phyloP scores from a whole-genome alignment of 1,140 invertebrate genomes.

The Macrobrachium nipponense region DNA sequence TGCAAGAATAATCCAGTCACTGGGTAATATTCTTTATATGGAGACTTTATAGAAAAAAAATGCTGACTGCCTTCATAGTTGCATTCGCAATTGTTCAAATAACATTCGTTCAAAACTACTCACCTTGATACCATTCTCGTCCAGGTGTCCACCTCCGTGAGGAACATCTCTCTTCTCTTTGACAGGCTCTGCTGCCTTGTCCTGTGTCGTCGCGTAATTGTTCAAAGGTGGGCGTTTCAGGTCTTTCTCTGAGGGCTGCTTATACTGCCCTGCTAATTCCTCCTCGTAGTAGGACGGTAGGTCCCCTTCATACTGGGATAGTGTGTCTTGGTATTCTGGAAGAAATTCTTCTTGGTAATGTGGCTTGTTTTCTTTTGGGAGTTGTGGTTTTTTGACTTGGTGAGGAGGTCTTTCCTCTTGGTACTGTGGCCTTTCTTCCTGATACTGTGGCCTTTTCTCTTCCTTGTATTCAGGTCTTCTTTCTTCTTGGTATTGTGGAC shows the following conservation, averaged over 20 bases:
- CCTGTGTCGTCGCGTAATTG: conserved; percentile 8
- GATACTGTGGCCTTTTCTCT: background rate
- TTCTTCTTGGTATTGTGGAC: background rate
- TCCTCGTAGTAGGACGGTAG: conserved; percentile 1
- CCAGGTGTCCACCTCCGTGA: background rate
- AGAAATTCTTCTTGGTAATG: conserved; percentile 30
- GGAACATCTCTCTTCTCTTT: conserved; percentile 11
- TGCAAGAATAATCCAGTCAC: background rate
- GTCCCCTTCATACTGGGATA: conserved; percentile 14
- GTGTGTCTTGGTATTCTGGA: conserved; percentile 26
- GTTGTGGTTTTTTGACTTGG: background rate
- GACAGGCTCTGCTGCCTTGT: background rate
- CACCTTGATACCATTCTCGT: background rate
- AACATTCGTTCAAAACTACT: background rate
- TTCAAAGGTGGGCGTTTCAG: background rate
- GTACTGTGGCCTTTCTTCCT: conserved; percentile 18
- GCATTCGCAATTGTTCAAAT: too few species aligned
- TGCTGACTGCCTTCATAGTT: too few species aligned
- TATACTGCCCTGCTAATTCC: conserved; percentile 8
- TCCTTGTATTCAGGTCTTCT: background rate
- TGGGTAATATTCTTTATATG: too few species aligned
- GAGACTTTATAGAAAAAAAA: too few species aligned
- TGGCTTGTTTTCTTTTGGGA: conserved; percentile 22
- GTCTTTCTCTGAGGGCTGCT: background rate
- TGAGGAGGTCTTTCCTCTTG: conserved; percentile 14